These are phyloP conservation scores for Pygoscelis antarcticus DNA, from an alignment of 2,113 vertebrate species.

Conservation along the genomic window DNA sequence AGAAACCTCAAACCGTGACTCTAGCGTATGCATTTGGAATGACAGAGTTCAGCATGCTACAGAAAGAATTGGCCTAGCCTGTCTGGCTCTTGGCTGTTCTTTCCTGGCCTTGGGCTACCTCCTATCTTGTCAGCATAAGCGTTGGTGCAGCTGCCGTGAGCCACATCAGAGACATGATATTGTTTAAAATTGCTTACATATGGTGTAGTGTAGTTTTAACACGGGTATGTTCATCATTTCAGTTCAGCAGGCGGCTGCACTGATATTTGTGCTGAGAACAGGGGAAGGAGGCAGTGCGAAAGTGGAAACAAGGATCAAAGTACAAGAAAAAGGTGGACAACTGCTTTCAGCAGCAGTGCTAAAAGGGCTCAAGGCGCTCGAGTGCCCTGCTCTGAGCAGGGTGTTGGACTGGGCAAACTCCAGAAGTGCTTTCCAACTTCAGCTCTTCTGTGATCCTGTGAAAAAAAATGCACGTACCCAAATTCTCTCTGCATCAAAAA, in stretches of 20 bases:
- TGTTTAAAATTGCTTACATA: not conserved
- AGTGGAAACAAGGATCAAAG: not conserved
- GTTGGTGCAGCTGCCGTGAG: not conserved
- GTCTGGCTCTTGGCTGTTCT: not conserved
- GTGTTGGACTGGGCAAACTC: not conserved
- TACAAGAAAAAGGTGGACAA: not conserved
- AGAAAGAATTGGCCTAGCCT: not conserved
- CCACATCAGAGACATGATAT: not conserved
- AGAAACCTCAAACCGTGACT: not conserved
- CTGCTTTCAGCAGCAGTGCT: not conserved
- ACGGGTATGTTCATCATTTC: too few species aligned
- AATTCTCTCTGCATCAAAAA: not conserved
- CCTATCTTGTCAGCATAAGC: not conserved
- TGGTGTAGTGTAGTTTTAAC: not conserved
- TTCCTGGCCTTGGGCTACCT: not conserved
- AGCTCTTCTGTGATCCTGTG: not conserved
- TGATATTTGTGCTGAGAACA: not conserved
- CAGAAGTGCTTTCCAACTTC: not conserved
- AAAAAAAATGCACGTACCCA: fast-evolving
- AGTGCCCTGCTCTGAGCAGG: not conserved
- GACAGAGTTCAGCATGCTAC: not conserved
- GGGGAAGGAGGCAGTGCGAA: not conserved
- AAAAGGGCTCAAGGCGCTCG: not conserved
- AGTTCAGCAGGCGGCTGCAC: too few species aligned
- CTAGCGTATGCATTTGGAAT: not conserved